Conservation (phyloP, 35 echinoderm and acorn worm species). For the Apostichopus parvimensis region DNA sequence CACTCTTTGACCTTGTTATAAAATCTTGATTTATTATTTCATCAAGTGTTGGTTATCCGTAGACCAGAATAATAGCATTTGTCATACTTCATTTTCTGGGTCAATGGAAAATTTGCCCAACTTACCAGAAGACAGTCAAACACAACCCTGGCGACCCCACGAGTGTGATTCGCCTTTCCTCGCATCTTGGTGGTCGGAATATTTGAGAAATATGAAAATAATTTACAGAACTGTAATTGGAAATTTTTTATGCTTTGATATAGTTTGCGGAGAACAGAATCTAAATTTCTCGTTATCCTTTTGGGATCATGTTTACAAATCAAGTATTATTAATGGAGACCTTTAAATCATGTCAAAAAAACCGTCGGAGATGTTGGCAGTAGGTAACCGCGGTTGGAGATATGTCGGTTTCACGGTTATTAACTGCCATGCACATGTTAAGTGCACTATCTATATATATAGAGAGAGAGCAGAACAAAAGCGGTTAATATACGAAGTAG, state of each 20-base stretch:
- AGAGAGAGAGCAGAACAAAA: no score
- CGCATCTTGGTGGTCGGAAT: constrained; percentile 31
- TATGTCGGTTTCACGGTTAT: no score
- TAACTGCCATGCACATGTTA: no score
- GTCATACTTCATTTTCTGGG: constrained; percentile 53
- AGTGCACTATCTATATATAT: no score
- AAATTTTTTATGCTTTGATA: constrained; percentile 15
- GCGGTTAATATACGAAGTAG: no score
- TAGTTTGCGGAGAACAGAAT: not conserved
- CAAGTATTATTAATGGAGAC: not conserved
- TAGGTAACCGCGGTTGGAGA: no score
- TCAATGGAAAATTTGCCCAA: not conserved
- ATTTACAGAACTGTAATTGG: constrained; percentile 12
- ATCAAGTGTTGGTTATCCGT: constrained; percentile 16
- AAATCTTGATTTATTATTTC: constrained; percentile 31
- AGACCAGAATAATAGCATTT: constrained; percentile 31
- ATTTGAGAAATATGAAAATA: constrained; percentile 38
- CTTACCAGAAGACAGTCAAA: no score
- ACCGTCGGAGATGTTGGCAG: no score
- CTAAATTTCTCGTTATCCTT: not conserved
- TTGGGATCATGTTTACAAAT: constrained; percentile 47
- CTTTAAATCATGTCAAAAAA: constrained; percentile 20
- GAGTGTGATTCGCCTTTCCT: not conserved
- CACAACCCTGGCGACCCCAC: not conserved
- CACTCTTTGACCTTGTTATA: constrained; percentile 39